phyloP scores from a whole-genome alignment of 1,140 invertebrate genomes.

The Macrostomum lignano region DNA sequence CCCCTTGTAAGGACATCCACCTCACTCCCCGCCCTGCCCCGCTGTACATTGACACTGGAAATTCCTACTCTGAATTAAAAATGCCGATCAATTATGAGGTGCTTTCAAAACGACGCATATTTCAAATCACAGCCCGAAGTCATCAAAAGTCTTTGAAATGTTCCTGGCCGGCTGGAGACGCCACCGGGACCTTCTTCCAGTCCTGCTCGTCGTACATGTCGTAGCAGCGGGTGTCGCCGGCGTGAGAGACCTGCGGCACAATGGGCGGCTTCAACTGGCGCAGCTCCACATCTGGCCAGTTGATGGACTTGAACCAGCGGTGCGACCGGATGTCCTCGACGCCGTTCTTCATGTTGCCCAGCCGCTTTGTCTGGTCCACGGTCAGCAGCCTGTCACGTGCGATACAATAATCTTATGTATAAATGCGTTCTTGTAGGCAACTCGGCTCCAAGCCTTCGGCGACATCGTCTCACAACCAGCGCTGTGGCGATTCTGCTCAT shows the following conservation, averaged over 20 bases:
- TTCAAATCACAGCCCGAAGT: too few relatives aligned
- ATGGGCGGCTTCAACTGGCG: constrained; percentile 45
- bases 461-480: too few relatives aligned
- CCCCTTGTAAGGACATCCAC: too few relatives aligned
- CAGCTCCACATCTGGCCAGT: constrained; percentile 36
- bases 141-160: constrained; percentile 65
- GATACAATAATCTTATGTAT: too few relatives aligned
- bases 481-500: too few relatives aligned
- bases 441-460: too few relatives aligned
- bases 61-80: too few relatives aligned
- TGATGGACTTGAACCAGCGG: constrained; percentile 65
- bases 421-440: too few relatives aligned
- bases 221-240: constrained; percentile 74
- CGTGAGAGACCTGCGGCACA: constrained; percentile 53
- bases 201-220: constrained; percentile 76
- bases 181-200: constrained; percentile 42
- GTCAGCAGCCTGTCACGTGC: constrained; percentile 77
- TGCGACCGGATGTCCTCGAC: constrained; percentile 71
- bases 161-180: constrained; percentile 47
- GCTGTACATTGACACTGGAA: too few relatives aligned
- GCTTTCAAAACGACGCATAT: too few relatives aligned
- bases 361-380: constrained; percentile 89
- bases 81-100: too few relatives aligned
- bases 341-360: constrained; percentile 62
- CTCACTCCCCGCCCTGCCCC: too few relatives aligned